These are phyloP conservation scores for Ennomos fuscantarius DNA, from an alignment of 2,888 invertebrate genomes.

Conservation along the genomic window DNA sequence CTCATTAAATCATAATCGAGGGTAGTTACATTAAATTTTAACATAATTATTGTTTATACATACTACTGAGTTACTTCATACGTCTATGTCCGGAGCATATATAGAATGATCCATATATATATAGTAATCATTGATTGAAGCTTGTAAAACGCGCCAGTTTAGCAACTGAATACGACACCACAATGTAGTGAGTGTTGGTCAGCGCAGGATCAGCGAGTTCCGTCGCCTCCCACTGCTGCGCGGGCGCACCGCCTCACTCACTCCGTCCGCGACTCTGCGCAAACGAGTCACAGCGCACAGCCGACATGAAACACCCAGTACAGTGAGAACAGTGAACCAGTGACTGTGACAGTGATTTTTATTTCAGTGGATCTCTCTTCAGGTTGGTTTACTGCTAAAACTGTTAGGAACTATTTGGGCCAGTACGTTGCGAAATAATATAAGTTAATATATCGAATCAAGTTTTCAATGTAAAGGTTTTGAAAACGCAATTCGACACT, in stretches of 20 bases:
- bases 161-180: constrained; percentile 10
- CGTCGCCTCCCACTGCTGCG: constrained; percentile 61
- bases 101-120: neutral
- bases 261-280: constrained; percentile 56
- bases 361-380: constrained; percentile 37
- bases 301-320: constrained; percentile 56
- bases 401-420: neutral
- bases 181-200: constrained; percentile 50
- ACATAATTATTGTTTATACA: too few species aligned
- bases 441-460: too few species aligned
- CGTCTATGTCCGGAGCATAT: too few species aligned
- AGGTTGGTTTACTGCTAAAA: constrained; percentile 58
- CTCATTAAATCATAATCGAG: too few species aligned
- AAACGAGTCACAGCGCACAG: constrained; percentile 64
- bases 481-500: neutral
- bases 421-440: too few species aligned
- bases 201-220: constrained; percentile 69
- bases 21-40: too few species aligned
- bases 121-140: too few species aligned
- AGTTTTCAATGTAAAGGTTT: too few species aligned
- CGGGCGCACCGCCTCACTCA: constrained; percentile 76
- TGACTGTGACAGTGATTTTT: constrained; percentile 44
- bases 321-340: constrained; percentile 45
- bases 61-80: too few species aligned
- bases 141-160: neutral